Evolutionary conservation across 2,113 vertebrate genomes (phyloP).

Genomic region (Equus przewalskii): DNA sequence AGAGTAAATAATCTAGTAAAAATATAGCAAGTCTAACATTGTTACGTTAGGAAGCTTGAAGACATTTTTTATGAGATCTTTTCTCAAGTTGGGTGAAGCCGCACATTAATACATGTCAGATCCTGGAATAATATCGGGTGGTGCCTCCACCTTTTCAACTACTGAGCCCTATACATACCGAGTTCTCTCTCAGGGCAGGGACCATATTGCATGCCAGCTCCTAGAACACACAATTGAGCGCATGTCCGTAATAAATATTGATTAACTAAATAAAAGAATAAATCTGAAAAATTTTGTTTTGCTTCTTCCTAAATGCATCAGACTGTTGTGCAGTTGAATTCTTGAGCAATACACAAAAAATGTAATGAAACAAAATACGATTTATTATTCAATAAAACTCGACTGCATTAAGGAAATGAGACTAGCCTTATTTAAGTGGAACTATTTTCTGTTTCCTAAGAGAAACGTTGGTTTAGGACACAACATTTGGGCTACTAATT

Average conservation of each 20-base stretch:
- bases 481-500: neutral
- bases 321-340: neutral
- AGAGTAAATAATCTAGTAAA: neutral
- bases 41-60: neutral
- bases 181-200: neutral
- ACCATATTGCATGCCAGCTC: neutral
- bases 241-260: neutral
- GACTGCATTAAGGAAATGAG: neutral
- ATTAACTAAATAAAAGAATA: neutral
- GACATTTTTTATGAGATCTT: neutral
- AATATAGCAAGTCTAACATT: neutral
- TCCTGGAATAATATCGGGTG: neutral
- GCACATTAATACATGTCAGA: neutral
- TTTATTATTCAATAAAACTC: neutral
- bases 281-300: neutral
- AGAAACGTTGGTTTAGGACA: neutral
- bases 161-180: neutral
- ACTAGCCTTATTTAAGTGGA: neutral
- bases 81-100: neutral
- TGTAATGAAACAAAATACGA: neutral
- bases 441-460: neutral
- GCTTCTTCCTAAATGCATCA: neutral
- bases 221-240: neutral
- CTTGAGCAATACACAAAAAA: neutral
- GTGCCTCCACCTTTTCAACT: neutral